Percentiles rank a stretch among this genome's conserved stretches.
These are phyloP conservation scores for Gasterosteus aculeatus DNA, from an alignment of 2,113 vertebrate species.

Conservation along the genomic window DNA sequence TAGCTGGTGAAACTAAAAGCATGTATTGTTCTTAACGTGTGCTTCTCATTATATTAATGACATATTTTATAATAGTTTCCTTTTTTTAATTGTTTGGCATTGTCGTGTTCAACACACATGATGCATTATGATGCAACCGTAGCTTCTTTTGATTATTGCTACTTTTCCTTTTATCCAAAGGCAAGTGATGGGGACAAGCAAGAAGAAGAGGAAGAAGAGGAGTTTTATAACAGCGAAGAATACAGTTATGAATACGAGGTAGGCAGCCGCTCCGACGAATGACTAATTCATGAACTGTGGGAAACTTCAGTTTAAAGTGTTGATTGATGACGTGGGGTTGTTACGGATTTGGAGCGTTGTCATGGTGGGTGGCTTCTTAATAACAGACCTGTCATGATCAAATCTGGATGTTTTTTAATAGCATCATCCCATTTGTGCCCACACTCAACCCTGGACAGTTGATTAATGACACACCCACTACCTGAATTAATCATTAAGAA, in stretches of 20 bases:
- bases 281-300: constrained; percentile 39
- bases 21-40: constrained; percentile 47
- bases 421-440: constrained; percentile 32
- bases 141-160: constrained; percentile 19
- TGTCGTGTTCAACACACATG: constrained; percentile 13
- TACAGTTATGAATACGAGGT: constrained; percentile 78
- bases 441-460: constrained; percentile 36
- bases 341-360: constrained; percentile 23
- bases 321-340: constrained; percentile 36
- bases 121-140: neutral
- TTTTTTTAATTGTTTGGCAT: constrained; percentile 37
- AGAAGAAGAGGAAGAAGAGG: constrained; percentile 52
- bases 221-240: constrained; percentile 61
- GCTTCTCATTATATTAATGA: constrained; percentile 28
- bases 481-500: constrained; percentile 52
- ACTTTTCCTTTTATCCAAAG: constrained; percentile 40
- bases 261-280: constrained; percentile 33
- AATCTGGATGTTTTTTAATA: neutral
- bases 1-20: constrained; percentile 39
- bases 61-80: constrained; percentile 26
- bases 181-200: constrained; percentile 33
- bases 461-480: constrained; percentile 71
- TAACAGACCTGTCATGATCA: constrained; percentile 50
- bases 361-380: constrained; percentile 24
- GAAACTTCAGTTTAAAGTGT: constrained; percentile 34